Percentiles rank a stretch among this genome's conserved stretches.
Evolutionary conservation across 2,888 invertebrate genomes (phyloP).

Genomic region (Dolichomitus sp.): DNA sequence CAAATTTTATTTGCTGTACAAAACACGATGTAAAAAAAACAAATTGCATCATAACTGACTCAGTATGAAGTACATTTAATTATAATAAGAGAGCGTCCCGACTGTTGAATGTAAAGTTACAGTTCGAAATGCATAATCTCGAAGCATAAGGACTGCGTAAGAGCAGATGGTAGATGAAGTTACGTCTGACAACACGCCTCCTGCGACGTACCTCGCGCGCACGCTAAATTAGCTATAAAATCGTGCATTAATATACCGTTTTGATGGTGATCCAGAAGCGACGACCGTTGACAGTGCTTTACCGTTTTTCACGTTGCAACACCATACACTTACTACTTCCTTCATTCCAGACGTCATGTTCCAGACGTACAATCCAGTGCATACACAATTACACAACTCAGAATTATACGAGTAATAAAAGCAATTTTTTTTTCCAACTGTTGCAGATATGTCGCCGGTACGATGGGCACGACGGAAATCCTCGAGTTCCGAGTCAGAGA

Average conservation of each 20-base stretch:
- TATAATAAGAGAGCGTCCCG: neutral
- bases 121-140: neutral
- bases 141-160: conserved; percentile 8
- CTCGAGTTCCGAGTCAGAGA: conserved; percentile 89
- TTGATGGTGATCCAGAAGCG: conserved; percentile 48
- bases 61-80: neutral
- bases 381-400: neutral
- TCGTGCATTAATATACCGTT: conserved; percentile 56
- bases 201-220: conserved; percentile 3
- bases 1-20: no score
- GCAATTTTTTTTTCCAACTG: conserved; percentile 56
- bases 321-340: neutral
- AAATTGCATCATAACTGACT: no score
- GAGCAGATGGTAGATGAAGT: conserved; percentile 46
- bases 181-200: neutral
- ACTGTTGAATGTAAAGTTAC: neutral
- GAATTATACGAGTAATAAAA: neutral
- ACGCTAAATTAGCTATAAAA: conserved; percentile 49
- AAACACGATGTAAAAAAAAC: no score
- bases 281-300: conserved; percentile 50
- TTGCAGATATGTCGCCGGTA: conserved; percentile 90
- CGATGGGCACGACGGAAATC: conserved; percentile 89
- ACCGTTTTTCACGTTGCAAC: conserved; percentile 45
- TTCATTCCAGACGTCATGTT: no score
- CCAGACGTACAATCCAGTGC: neutral